Base-by-base conservation (phyloP, 1,140 invertebrate species). In the Drosophila murphyi region DNA sequence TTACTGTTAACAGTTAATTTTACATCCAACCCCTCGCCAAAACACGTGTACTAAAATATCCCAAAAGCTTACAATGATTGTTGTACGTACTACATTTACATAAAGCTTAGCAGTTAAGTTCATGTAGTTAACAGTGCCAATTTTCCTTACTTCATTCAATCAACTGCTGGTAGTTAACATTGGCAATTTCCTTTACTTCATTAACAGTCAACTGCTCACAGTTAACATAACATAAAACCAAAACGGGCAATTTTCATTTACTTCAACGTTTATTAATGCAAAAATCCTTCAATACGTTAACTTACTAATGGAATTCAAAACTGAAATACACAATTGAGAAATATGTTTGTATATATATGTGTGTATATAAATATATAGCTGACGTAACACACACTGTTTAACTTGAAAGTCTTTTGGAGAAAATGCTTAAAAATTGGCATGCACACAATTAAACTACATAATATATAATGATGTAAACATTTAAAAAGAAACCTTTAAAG, bases 231-330 rank as follows among this genome's bases (percentile, higher is more conserved):
- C 5, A 47, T n/a, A 2, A 20, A 5, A 60, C 28, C 28, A 29
- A 29, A 48, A 31, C 4, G 32, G 12, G 29, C 12, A 47, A 64
- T 34, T 20, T 62, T 20, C 56, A 69, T 81, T 74, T 54, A 69
- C 70, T 75, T 88, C 79, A 87, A 83, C 77, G 63, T 85, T 80
- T 83, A 87, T 87, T 87, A 59, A 88, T 88, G 83, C 76, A 87
- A 88, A 78, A 79, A 73, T 87, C 79, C 54, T 70, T 78, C 77
- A 67, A 65, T 72, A 54, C 62, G 62, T 87, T 82, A 68, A 88
- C 62, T 72, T 89, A 88, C 80, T 89, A 83, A 70, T 88, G 69
- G 75, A 75, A 80, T 82, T 78, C 50, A 63, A 88, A 80, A 77
- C 75, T 62, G 60, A 67, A 80, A 59, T 20, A 20, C 35, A 31